Percentiles rank a stretch among this genome's conserved stretches.
Evolutionary conservation across 2,113 vertebrate genomes (phyloP).

Genomic region (Gnathonemus echidnorhynchus): DNA sequence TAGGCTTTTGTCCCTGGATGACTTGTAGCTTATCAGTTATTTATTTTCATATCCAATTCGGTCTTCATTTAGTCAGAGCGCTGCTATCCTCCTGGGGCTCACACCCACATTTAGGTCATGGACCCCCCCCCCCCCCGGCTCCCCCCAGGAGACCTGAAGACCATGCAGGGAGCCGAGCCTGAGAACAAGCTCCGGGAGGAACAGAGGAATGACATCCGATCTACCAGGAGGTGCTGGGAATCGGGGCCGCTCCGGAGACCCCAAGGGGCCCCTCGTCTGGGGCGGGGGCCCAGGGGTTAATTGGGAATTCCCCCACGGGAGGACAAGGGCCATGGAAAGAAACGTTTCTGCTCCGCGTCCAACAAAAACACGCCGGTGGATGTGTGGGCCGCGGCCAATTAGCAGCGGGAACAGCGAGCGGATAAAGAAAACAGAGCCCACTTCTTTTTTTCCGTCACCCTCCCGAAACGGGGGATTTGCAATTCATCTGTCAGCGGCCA

Average conservation of each 20-base stretch:
- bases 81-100: slow-evolving; percentile 27
- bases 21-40: slow-evolving; percentile 10
- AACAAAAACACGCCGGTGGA: slow-evolving; percentile 54
- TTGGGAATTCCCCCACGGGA: slow-evolving; percentile 51
- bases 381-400: slow-evolving; percentile 42
- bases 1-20: slow-evolving; percentile 14
- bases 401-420: slow-evolving; percentile 37
- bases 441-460: neutral
- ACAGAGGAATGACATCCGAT: slow-evolving; percentile 18
- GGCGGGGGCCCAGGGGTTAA: slow-evolving; percentile 34
- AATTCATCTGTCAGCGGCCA: slow-evolving; percentile 37
- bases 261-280: slow-evolving; percentile 38
- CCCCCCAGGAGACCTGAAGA: slow-evolving; percentile 26
- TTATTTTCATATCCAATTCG: slow-evolving; percentile 27
- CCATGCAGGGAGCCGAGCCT: slow-evolving; percentile 42
- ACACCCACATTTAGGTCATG: slow-evolving; percentile 7
- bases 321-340: slow-evolving; percentile 40
- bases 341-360: slow-evolving; percentile 38
- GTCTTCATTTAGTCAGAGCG: slow-evolving; percentile 15
- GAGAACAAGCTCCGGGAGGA: slow-evolving; percentile 35
- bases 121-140: neutral
- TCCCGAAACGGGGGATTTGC: neutral
- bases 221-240: neutral
- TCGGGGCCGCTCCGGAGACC: slow-evolving; percentile 29
- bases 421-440: slow-evolving; percentile 19